phyloP scores from a whole-genome alignment of 2,113 vertebrate species.

The Nansenia antarctica region DNA sequence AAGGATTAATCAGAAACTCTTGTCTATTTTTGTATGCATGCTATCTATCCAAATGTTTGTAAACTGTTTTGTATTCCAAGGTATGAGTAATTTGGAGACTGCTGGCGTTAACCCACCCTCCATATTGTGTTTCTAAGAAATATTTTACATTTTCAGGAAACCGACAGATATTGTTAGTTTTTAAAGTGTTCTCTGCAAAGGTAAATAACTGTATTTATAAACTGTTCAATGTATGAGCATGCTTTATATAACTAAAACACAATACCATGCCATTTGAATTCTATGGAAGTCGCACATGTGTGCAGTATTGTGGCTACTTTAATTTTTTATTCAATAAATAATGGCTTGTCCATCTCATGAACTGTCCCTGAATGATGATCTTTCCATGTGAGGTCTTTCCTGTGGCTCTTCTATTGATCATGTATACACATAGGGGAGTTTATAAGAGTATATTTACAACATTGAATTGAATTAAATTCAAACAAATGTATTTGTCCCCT shows the following conservation, averaged over 20 bases:
- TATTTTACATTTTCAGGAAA: slow-evolving; percentile 47
- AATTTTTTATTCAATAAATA: slow-evolving; percentile 69
- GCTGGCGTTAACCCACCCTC: slow-evolving; percentile 42
- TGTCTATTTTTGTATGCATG: slow-evolving; percentile 86
- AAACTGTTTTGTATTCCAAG: slow-evolving; percentile 71
- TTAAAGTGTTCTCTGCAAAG: slow-evolving; percentile 39
- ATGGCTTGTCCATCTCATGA: slow-evolving; percentile 40
- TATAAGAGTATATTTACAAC: no score
- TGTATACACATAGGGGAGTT: no score
- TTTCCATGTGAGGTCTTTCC: background rate
- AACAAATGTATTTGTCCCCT: no score
- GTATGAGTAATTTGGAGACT: slow-evolving; percentile 46
- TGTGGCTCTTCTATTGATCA: background rate
- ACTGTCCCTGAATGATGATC: slow-evolving; percentile 1
- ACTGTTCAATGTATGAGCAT: slow-evolving; percentile 73
- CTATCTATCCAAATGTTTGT: slow-evolving; percentile 74
- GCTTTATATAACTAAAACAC: slow-evolving; percentile 67
- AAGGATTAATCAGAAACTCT: slow-evolving; percentile 63
- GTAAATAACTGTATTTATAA: slow-evolving; percentile 68
- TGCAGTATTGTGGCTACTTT: slow-evolving; percentile 59
- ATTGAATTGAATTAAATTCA: no score
- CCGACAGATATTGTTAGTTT: slow-evolving; percentile 14
- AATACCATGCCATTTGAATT: slow-evolving; percentile 51
- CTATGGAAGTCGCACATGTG: slow-evolving; percentile 57
- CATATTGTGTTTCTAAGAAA: slow-evolving; percentile 61